Base-by-base conservation (phyloP, 2,113 vertebrate genomes). In the Puntigrus tetrazona region DNA sequence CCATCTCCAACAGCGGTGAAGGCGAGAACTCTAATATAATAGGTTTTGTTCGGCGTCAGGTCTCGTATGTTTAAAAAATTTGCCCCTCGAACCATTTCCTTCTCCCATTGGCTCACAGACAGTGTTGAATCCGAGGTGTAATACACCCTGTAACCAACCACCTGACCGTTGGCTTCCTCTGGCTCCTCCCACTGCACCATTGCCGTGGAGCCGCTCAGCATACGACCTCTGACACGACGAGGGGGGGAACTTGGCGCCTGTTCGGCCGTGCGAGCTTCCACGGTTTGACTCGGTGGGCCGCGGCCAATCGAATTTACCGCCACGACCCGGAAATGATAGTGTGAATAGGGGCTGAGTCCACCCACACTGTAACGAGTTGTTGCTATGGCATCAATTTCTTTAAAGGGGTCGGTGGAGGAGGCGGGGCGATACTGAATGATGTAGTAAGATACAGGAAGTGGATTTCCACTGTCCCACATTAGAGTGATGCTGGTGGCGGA, bases 101-200 rank as follows among this genome's bases (percentile, higher is more conserved):
- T 99, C 92, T 97, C 95, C 98, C 98, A 99, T 31, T 95, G 97
- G 93, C 97, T 98, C 88, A 98, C 97, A 11, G 96, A 94, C 27
- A 98, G 95, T 1, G 90, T 90, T 45, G 95, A 95, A 78, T 99
- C 97, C 86, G 97, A 96, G 6, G 97, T 99, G 81, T 98, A 99
- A 93, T 99, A 99, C 45, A 99, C 97, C 91, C 98, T 94, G 90
- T 99, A 99, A 18, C 97, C 98, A 59, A 98, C 97, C 89, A 99
- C 98, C 92, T 99, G 97, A 16, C 98, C 98, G 13, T 99, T 99
- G 0, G 98, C 96, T 73, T 99, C 98, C 77, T 99, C 98, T 0
- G 98, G 98, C 86, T 99, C 98, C 89, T 99, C 98, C 98, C 98
- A 99, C 85, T 99, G 97, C 45, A 99, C 97, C 91, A 99, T 94